phyloP scores from a whole-genome alignment of 1,140 invertebrate species.

The Leptinotarsa defecta region DNA sequence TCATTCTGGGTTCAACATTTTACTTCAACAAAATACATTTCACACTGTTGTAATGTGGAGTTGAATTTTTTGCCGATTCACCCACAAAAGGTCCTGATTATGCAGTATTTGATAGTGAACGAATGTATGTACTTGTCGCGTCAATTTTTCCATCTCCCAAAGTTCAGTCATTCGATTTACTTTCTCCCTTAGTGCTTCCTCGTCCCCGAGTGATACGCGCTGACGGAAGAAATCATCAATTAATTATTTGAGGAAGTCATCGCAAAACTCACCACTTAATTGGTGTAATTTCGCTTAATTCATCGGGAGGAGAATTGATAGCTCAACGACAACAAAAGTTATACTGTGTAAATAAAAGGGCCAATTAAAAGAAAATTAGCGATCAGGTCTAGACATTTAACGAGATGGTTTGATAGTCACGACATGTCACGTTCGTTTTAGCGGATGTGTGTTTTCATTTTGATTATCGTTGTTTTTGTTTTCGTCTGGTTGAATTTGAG shows the following conservation, averaged over 20 bases:
- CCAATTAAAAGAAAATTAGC: not conserved
- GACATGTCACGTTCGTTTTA: not conserved
- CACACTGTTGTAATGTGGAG: too few species aligned
- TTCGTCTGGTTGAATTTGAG: too few species aligned
- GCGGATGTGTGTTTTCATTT: too few species aligned
- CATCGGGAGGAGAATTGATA: not conserved
- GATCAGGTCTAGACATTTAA: slow-evolving; percentile 4
- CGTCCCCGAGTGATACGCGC: not conserved
- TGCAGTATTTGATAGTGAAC: too few species aligned
- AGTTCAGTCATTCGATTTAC: too few species aligned
- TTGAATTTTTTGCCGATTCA: too few species aligned
- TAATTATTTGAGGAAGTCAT: slow-evolving; percentile 1
- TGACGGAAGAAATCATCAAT: not conserved
- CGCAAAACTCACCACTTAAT: not conserved
- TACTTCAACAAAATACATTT: too few species aligned
- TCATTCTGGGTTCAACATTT: too few species aligned
- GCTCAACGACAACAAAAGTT: not conserved
- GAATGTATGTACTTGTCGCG: too few species aligned
- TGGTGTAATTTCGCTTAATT: not conserved
- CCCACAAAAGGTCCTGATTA: too few species aligned
- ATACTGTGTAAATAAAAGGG: slow-evolving; percentile 6
- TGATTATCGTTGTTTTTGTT: too few species aligned
- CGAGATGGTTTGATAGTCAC: slow-evolving; percentile 2
- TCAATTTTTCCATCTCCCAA: too few species aligned
- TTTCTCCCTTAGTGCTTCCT: not conserved